phyloP scores from a whole-genome alignment of 2,113 vertebrate species.

The Pseudorhombus dupliciocellatus region DNA sequence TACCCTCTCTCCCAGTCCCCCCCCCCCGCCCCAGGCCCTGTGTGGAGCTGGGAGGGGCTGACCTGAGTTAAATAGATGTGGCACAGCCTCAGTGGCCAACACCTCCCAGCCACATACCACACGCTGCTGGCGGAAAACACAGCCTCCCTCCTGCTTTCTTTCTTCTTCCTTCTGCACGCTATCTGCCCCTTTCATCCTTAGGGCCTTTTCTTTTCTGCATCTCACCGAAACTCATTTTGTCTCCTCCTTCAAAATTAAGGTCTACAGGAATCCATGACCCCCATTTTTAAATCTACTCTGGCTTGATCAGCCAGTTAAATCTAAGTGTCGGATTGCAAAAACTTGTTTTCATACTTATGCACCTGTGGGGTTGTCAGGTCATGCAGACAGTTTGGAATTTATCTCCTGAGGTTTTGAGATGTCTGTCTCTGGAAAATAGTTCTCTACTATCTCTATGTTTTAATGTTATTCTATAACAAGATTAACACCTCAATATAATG shows the following conservation, averaged over 20 bases:
- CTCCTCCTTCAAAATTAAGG: not conserved
- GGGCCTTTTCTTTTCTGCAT: not conserved
- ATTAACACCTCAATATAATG: too few species aligned
- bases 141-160: conserved; percentile 6
- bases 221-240: conserved; percentile 3
- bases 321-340: not conserved
- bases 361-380: conserved; percentile 4
- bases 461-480: too few species aligned
- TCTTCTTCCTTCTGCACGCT: conserved; percentile 15
- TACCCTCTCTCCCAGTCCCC: not conserved
- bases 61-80: conserved; percentile 56
- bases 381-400: conserved; percentile 17
- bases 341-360: not conserved
- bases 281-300: not conserved
- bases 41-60: conserved; percentile 43
- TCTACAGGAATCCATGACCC: not conserved
- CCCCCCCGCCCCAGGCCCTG: conserved; percentile 10
- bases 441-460: too few species aligned
- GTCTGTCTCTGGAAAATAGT: not conserved
- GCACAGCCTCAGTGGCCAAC: conserved; percentile 53
- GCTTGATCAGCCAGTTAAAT: not conserved
- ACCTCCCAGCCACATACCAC: conserved; percentile 78
- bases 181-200: conserved; percentile 28
- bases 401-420: conserved; percentile 32
- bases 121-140: conserved; percentile 50